These are phyloP conservation scores for Drosophila limbata DNA, from an alignment of 2,888 invertebrate genomes.

Conservation along the genomic window DNA sequence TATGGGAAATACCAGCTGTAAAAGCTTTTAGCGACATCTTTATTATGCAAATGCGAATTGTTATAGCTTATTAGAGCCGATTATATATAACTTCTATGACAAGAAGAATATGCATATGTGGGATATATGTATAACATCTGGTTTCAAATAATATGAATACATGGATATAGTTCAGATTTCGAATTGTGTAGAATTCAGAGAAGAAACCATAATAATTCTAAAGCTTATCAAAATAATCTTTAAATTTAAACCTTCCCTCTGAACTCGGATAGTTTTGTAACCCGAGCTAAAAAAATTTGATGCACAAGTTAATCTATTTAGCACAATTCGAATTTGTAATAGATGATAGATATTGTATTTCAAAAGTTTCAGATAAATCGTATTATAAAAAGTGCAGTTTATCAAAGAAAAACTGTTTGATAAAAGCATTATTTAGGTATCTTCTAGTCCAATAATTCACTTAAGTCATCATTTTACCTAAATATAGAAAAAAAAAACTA, in stretches of 20 bases:
- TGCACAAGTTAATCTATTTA: no score
- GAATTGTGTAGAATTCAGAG: neutral
- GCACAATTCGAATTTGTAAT: neutral
- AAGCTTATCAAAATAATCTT: neutral
- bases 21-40: neutral
- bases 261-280: neutral
- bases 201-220: neutral
- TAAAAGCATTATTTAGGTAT: neutral
- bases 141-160: neutral
- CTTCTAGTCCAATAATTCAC: neutral
- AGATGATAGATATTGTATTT: no score
- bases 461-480: no score
- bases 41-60: slow-evolving; percentile 6
- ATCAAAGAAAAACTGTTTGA: neutral
- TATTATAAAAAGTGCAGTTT: neutral
- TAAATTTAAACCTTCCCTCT: neutral
- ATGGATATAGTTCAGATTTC: neutral
- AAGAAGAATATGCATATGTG: slow-evolving; percentile 4
- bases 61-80: neutral
- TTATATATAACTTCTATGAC: neutral
- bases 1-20: slow-evolving; percentile 7
- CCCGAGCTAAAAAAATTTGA: neutral
- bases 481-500: no score
- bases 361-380: neutral
- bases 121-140: slow-evolving; percentile 11